phyloP scores from a whole-genome alignment of 2,113 vertebrate genomes.

The Gobiocypris rarus region DNA sequence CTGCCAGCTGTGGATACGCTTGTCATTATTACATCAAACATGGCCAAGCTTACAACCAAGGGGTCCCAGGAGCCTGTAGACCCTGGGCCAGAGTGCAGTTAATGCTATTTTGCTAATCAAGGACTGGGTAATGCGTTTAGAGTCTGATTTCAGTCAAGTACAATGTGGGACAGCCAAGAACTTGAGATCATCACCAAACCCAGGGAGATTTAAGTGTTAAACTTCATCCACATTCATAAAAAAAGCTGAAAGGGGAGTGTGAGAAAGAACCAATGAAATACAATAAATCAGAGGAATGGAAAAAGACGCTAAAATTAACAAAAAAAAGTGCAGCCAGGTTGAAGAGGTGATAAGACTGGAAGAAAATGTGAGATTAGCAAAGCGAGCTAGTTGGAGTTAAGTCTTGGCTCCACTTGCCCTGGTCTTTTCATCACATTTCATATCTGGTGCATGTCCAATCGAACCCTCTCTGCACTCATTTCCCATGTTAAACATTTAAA shows the following conservation, averaged over 20 bases:
- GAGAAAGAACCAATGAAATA: neutral
- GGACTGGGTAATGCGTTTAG: constrained; percentile 61
- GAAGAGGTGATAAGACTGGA: constrained; percentile 47
- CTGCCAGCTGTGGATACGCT: constrained; percentile 63
- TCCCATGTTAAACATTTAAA: constrained; percentile 39
- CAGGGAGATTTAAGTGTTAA: constrained; percentile 19
- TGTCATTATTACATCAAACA: constrained; percentile 65
- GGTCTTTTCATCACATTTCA: constrained; percentile 41
- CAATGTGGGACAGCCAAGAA: constrained; percentile 56
- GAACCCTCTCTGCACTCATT: constrained; percentile 8
- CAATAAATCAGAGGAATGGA: constrained; percentile 2
- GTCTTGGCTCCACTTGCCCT: constrained; percentile 23
- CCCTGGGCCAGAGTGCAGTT: constrained; percentile 47
- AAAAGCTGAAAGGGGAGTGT: constrained; percentile 3
- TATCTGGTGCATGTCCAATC: constrained; percentile 30
- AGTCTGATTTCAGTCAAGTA: constrained; percentile 64
- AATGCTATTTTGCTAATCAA: constrained; percentile 65
- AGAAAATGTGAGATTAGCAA: constrained; percentile 46
- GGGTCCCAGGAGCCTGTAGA: neutral
- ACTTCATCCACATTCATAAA: constrained; percentile 44
- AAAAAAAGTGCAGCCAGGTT: constrained; percentile 43
- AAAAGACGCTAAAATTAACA: neutral
- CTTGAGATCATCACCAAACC: constrained; percentile 65
- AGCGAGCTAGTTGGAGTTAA: neutral
- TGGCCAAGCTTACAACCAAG: constrained; percentile 19